phyloP scores from a whole-genome alignment of 1,140 invertebrate species.

The Hirudo medicinalis region DNA sequence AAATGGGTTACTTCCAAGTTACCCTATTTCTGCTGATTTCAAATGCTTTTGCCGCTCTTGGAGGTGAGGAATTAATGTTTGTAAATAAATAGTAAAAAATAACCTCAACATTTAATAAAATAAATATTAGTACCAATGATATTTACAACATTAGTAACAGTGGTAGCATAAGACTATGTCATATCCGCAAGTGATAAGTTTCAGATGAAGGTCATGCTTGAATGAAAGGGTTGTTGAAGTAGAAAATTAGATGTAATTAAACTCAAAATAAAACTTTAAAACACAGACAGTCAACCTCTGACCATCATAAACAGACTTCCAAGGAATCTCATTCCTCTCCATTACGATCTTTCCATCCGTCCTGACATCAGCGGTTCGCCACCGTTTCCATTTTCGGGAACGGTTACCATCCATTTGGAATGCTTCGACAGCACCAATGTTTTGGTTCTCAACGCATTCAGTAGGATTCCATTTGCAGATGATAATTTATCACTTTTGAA shows the following conservation, averaged over 20 bases:
- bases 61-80: too few species aligned
- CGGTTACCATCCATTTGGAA: neutral
- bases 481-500: neutral
- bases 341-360: slow-evolving; percentile 15
- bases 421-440: neutral
- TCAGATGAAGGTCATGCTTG: neutral
- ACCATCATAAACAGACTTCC: slow-evolving; percentile 8
- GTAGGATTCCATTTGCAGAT: neutral
- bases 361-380: slow-evolving; percentile 9
- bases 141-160: too few species aligned
- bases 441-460: neutral
- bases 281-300: neutral
- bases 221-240: neutral
- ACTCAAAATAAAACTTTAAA: neutral
- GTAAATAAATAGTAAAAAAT: too few species aligned
- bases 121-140: neutral
- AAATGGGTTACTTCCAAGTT: too few species aligned
- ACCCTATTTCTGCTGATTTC: too few species aligned
- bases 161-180: too few species aligned
- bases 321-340: neutral
- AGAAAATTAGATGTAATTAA: neutral
- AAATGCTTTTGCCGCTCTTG: too few species aligned
- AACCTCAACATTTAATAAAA: neutral
- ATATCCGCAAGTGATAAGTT: too few species aligned
- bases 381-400: neutral